Evolutionary conservation across 2,888 invertebrate genomes (phyloP), one percentile per base, ranked within the genome.

Genomic region (Rugalucina vietnamica): DNA sequence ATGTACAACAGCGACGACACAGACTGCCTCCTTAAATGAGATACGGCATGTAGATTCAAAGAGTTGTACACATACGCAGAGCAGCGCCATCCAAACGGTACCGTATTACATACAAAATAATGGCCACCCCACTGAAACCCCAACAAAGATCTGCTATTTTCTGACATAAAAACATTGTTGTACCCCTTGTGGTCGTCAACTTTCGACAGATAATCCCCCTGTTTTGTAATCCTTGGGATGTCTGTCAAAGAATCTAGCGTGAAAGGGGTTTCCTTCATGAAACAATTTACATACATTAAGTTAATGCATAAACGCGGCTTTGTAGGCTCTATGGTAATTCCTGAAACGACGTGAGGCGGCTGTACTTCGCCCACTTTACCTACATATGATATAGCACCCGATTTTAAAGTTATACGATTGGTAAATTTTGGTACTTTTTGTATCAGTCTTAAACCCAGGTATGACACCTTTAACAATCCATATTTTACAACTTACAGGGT

Each of bases 91-190:
- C 70, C 78, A 78, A 78, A 78, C 5, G 49, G 65, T 18, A 78
- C 70, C 18, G 77, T 50, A 36, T 78, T 78, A 65, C 65, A 70
- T n/a, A 43, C 43, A 34, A 78, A 78, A 71, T 78, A 78, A 78
- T 78, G 37, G 4, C 78, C 78, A 71, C 71, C 71, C 71, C 78
- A 78, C 36, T 78, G 78, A 36, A 78, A 78, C 1, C 78, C 49
- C n/a, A 78, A 36, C 32, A 78, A 29, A 4, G 5, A 14, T 36
- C 29, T 78, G 8, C 71, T 71, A 54, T 32, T n/a, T 34, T 71
- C 71, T 50, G 78, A 49, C 71, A 78, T 49, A 14, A 77, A 29
- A 1, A 77, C 21, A 69, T 69, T 57, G n/a, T 65, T 50, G 54
- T 78, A 54, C 14, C 12, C 54, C 4, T 4, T 14, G 4, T 8